Evolutionary conservation across 2,888 invertebrate species (phyloP).

Genomic region (Listrodromus nycthemerus): DNA sequence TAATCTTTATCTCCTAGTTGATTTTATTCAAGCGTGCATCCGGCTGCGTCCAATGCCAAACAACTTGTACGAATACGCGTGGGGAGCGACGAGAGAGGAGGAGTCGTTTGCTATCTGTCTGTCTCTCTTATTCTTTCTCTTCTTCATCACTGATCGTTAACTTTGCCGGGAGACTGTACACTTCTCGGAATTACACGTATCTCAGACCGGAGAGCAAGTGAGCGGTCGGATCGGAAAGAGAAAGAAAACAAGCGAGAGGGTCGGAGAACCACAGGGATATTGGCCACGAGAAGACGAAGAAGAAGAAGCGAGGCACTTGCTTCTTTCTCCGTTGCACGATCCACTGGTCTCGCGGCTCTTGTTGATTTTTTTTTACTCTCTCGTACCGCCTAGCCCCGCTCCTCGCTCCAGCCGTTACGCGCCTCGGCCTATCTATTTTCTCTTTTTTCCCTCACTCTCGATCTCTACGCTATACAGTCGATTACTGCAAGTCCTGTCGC

Average conservation of each 20-base stretch:
- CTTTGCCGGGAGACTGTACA: conserved; percentile 74
- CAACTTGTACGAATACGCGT: conserved; percentile 42
- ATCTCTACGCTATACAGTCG: conserved; percentile 63
- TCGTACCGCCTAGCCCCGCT: background rate
- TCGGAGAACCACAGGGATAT: conserved; percentile 11
- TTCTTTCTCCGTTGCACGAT: conserved; percentile 57
- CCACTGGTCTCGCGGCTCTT: conserved; percentile 43
- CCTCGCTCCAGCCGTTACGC: conserved; percentile 29
- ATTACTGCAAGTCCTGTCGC: conserved; percentile 62
- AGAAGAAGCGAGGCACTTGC: conserved; percentile 55
- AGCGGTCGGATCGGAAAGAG: conserved; percentile 42
- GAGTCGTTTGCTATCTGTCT: conserved; percentile 36
- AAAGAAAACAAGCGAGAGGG: conserved; percentile 12
- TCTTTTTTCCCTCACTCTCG: conserved; percentile 64
- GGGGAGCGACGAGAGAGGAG: conserved; percentile 11
- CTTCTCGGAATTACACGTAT: conserved; percentile 81
- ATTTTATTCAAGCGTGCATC: conserved; percentile 51
- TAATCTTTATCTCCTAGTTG: conserved; percentile 43
- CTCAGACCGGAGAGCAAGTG: conserved; percentile 70
- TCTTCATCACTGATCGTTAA: conserved; percentile 23
- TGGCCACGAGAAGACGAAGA: conserved; percentile 7
- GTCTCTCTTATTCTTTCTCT: conserved; percentile 10
- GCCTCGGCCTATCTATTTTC: conserved; percentile 54
- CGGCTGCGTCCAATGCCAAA: conserved; percentile 54
- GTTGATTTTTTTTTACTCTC: conserved; percentile 33